Base-by-base conservation (phyloP, 2,113 vertebrate genomes). In the Apistogramma diplotaenia region DNA sequence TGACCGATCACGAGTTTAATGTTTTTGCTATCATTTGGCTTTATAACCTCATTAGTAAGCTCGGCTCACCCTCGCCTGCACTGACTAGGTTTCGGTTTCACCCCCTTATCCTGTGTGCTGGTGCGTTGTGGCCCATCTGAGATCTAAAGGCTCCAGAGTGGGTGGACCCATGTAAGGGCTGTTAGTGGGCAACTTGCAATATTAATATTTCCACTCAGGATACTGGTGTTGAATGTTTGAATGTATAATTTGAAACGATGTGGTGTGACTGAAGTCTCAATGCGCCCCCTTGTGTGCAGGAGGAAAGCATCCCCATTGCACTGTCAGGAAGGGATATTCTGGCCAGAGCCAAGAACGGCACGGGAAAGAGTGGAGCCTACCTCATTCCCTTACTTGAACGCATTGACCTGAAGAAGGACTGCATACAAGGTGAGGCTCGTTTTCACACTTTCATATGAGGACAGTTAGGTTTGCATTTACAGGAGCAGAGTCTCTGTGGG, bases 341-440 rank as follows among this genome's bases (percentile, higher is more conserved):
- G 94, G 98, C 98, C 93, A 97, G 98, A 96, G 98, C 98, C 86
- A 99, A 99, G 95, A 99, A 99, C 7, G 98, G 98, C 94, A 99
- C 98, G 83, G 98, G 98, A 94, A 99, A 99, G 96, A 99, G 98
- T 79, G 98, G 98, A 95, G 98, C 98, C 97, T 99, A 99, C 98
- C 98, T 99, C 97, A 99, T 99, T 96, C 98, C 98, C 96, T 97
- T 99, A 98, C 97, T 99, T 97, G 98, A 99, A 98, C 96, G 98
- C 87, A 98, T 99, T 92, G 98, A 99, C 96, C 96, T 99, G 95
- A 99, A 99, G 96, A 99, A 94, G 95, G 97, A 99, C 95, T 97
- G 96, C 94, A 99, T 99, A 96, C 98, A 99, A 97, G 98, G 98
- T 99, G 82, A 93, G 95, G 1, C 21, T 49, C 3, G 16, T 59